Evolutionary conservation across 2,888 invertebrate species (phyloP).

Genomic region (Branchellion lobata): DNA sequence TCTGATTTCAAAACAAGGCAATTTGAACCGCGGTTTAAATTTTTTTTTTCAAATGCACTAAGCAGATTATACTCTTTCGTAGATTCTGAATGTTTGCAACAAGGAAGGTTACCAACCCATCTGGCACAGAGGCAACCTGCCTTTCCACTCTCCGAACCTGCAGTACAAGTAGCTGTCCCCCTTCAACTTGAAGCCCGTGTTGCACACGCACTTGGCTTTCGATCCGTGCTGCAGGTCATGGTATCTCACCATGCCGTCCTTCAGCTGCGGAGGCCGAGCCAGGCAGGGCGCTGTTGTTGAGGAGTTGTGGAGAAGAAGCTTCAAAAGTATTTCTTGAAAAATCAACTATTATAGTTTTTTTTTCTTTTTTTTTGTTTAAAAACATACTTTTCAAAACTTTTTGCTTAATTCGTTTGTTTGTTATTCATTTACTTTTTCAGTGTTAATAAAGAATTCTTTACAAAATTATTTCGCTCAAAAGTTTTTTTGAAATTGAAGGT

Average conservation of each 20-base stretch:
- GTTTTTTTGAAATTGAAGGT: too few relatives aligned
- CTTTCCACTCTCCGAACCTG: slow-evolving; percentile 91
- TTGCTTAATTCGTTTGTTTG: neutral
- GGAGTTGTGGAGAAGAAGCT: neutral
- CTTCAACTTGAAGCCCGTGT: slow-evolving; percentile 83
- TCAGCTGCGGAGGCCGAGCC: slow-evolving; percentile 77
- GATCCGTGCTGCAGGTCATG: slow-evolving; percentile 96
- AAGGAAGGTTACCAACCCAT: slow-evolving; percentile 57
- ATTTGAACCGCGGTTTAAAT: neutral
- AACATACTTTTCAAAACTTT: neutral
- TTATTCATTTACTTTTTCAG: too few relatives aligned
- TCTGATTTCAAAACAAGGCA: neutral
- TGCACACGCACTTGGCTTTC: slow-evolving; percentile 87
- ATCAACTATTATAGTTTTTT: slow-evolving; percentile 59
- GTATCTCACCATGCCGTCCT: slow-evolving; percentile 92
- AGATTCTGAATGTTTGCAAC: too few relatives aligned
- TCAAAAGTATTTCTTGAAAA: slow-evolving; percentile 69
- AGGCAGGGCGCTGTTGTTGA: slow-evolving; percentile 71
- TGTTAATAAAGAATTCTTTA: too few relatives aligned
- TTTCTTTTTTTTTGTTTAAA: too few relatives aligned
- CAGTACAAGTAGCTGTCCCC: slow-evolving; percentile 71
- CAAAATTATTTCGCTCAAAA: too few relatives aligned
- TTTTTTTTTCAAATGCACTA: neutral
- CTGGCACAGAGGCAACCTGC: slow-evolving; percentile 75
- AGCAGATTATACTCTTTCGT: neutral